These are phyloP conservation scores for Aelia acuminata DNA, from an alignment of 2,888 invertebrate species.

Conservation along the genomic window DNA sequence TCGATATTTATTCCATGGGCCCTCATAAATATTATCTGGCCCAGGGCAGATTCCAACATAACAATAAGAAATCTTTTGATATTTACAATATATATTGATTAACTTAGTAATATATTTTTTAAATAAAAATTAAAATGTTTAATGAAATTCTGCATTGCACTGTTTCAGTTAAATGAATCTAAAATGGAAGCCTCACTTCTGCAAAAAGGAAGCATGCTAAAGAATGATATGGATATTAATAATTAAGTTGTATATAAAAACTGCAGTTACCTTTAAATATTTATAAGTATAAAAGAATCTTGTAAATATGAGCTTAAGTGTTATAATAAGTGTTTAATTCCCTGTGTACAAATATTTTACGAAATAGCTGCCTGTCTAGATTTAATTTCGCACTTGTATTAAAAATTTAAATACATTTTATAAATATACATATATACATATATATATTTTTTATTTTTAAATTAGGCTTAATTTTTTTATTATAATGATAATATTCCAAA, in stretches of 20 bases:
- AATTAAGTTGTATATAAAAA: slow-evolving; percentile 34
- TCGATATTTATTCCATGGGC: too few relatives aligned
- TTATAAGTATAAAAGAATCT: background rate
- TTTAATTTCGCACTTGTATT: slow-evolving; percentile 10
- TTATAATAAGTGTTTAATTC: background rate
- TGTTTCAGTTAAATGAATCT: slow-evolving; percentile 53
- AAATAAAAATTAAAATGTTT: background rate
- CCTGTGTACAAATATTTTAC: slow-evolving; percentile 22
- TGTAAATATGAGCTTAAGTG: slow-evolving; percentile 33
- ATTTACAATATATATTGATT: too few relatives aligned
- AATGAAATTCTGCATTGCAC: background rate
- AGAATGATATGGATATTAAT: slow-evolving; percentile 50
- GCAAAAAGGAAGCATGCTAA: slow-evolving; percentile 40
- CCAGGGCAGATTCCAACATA: too few relatives aligned
- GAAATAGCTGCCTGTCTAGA: background rate
- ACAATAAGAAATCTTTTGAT: background rate
- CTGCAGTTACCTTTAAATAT: slow-evolving; percentile 15
- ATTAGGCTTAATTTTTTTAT: background rate
- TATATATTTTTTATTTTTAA: slow-evolving; percentile 30
- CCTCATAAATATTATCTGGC: too few relatives aligned
- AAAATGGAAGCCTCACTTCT: slow-evolving; percentile 46
- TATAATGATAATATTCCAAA: slow-evolving; percentile 24
- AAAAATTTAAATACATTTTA: background rate
- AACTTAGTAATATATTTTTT: too few relatives aligned
- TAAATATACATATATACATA: too few relatives aligned